phyloP scores from a whole-genome alignment of 2,113 vertebrate genomes.

The Scytalopus superciliaris region DNA sequence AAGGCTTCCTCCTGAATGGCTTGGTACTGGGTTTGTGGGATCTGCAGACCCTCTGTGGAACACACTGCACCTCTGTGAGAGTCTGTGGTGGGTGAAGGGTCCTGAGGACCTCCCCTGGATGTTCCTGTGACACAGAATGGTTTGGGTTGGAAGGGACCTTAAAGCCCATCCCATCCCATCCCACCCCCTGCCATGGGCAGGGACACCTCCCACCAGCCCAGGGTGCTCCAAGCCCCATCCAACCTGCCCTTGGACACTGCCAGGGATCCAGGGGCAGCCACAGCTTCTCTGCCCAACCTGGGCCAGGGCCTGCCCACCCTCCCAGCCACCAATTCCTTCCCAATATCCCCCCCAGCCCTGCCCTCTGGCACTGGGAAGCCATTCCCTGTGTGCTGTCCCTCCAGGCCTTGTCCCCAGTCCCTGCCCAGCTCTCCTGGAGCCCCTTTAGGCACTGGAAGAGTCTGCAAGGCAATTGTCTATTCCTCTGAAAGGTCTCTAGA shows the following conservation, averaged over 20 bases:
- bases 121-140: not conserved
- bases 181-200: not conserved
- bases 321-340: not conserved
- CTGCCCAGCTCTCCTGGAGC: not conserved
- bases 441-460: not conserved
- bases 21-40: not conserved
- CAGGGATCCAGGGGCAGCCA: not conserved
- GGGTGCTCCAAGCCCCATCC: rapidly evolving
- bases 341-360: not conserved
- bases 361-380: not conserved
- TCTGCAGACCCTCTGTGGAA: not conserved
- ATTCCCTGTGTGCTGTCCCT: not conserved
- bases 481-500: not conserved
- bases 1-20: not conserved
- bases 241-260: not conserved
- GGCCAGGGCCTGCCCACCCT: not conserved
- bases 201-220: not conserved
- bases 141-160: not conserved
- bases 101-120: rapidly evolving
- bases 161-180: rapidly evolving
- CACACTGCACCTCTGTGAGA: not conserved
- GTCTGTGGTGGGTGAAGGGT: not conserved
- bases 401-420: not conserved
- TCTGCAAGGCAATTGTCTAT: not conserved
- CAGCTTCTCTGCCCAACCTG: not conserved